Evolutionary conservation across 2,888 invertebrate genomes (phyloP), one percentile per base, ranked within the genome.

Genomic region (Labia minor): DNA sequence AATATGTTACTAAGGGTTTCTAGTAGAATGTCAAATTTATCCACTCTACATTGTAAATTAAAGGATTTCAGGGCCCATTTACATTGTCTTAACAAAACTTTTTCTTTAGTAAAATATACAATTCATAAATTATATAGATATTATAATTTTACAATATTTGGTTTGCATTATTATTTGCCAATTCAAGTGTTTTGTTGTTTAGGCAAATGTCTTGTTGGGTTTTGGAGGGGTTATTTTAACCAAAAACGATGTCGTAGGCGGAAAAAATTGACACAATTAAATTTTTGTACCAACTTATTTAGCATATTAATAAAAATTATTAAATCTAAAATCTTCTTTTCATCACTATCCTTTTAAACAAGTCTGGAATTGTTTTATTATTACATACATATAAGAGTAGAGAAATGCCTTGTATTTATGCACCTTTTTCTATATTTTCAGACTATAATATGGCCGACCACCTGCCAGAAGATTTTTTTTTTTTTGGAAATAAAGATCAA

Each of bases 171-270:
- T 62, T 68, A 61, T 65, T 68, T 71, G 64, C 68, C 65, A 49
- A 65, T 37, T 20, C 65, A 65, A 66, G 66, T 70, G 67, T 72
- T 72, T 69, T 72, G 85, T 82, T 82, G 79, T 81, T 80, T 82
- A 77, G 81, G 83, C 80, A 86, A 84, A 82, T 85, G 85, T 84
- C 85, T 86, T 83, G 85, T 88, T 83, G 87, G 88, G 81, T 84
- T 84, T 82, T 88, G 88, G 88, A 87, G 84, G 82, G 88, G 88
- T 81, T 88, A 84, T 85, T 88, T 87, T 82, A 88, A 86, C 84
- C 84, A 85, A 82, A 88, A 86, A 66, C 65, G 68, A 61, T 61
- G 64, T 66, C 37, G 19, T 10, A 61, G 21, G 37, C 61, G 62
- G 61, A 16, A 63, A 66, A 66, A 66, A 62, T 68, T 68, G 62